A percentile compares a stretch with the other conserved stretches of the same genome.
Evolutionary conservation across 2,113 vertebrate genomes (phyloP).

Genomic region (Eolophus roseicapilla): DNA sequence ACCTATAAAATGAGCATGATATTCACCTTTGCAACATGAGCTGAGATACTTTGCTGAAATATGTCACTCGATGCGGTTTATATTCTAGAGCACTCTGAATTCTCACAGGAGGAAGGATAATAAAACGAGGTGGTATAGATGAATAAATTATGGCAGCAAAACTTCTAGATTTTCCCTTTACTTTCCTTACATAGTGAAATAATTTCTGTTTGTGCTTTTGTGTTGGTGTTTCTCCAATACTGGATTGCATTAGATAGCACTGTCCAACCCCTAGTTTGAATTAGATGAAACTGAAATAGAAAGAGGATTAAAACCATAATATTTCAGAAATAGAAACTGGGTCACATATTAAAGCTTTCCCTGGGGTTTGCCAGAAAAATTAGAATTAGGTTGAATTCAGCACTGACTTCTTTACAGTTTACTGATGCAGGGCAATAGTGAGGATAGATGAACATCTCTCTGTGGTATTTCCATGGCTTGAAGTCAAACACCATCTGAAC

Average conservation of each 20-base stretch:
- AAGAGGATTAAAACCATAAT: constrained; percentile 48
- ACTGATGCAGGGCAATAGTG: background rate
- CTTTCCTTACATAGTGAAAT: background rate
- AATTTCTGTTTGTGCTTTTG: background rate
- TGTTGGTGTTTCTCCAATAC: background rate
- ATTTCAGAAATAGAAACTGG: constrained; percentile 43
- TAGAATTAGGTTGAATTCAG: background rate
- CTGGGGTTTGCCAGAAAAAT: background rate
- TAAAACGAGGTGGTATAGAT: background rate
- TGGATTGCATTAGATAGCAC: background rate
- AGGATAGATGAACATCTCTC: accelerated
- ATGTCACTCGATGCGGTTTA: background rate
- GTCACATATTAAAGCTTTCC: constrained; percentile 44
- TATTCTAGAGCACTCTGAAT: background rate
- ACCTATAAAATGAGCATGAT: background rate
- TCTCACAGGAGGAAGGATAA: background rate
- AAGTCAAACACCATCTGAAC: background rate
- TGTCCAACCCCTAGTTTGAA: background rate
- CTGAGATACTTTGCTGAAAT: background rate
- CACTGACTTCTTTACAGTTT: background rate
- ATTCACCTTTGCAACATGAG: background rate
- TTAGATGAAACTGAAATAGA: constrained; percentile 16
- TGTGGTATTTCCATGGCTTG: background rate
- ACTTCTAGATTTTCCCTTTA: background rate
- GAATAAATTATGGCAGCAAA: background rate